Evolutionary conservation across 2,888 invertebrate genomes (phyloP).

Genomic region (Harpalus rubripes): DNA sequence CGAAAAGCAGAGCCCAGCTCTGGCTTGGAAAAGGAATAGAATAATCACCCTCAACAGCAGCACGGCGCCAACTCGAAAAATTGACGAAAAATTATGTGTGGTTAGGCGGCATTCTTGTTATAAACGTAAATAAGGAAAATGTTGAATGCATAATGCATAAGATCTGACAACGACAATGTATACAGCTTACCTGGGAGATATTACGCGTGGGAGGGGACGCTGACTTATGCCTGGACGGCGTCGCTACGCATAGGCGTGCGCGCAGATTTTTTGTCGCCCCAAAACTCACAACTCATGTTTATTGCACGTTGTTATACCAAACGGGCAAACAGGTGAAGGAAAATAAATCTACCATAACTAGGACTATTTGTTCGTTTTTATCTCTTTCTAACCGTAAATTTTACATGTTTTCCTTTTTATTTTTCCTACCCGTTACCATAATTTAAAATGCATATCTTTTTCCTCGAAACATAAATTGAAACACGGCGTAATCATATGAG

Average conservation of each 20-base stretch:
- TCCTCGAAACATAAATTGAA: not conserved
- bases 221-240: slow-evolving; percentile 50
- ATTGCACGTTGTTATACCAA: slow-evolving; percentile 52
- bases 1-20: not conserved
- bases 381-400: slow-evolving; percentile 48
- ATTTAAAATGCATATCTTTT: slow-evolving; percentile 21
- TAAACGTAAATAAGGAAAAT: slow-evolving; percentile 77
- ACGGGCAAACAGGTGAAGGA: slow-evolving; percentile 48
- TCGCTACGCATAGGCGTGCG: slow-evolving; percentile 47
- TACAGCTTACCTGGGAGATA: slow-evolving; percentile 74
- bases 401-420: slow-evolving; percentile 29
- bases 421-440: slow-evolving; percentile 4
- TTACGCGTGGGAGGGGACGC: slow-evolving; percentile 9
- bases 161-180: slow-evolving; percentile 70
- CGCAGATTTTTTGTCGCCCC: slow-evolving; percentile 44
- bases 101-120: slow-evolving; percentile 75
- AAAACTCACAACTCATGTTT: slow-evolving; percentile 46
- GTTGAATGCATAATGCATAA: slow-evolving; percentile 77
- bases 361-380: slow-evolving; percentile 48
- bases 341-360: slow-evolving; percentile 50
- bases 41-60: slow-evolving; percentile 40
- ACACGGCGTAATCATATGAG: not conserved
- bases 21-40: slow-evolving; percentile 29
- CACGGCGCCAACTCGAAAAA: slow-evolving; percentile 69
- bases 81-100: slow-evolving; percentile 74